Percentiles rank a stretch among this genome's conserved stretches.
Evolutionary conservation across 2,888 invertebrate genomes (phyloP).

Genomic region (Sthenelais limicola): DNA sequence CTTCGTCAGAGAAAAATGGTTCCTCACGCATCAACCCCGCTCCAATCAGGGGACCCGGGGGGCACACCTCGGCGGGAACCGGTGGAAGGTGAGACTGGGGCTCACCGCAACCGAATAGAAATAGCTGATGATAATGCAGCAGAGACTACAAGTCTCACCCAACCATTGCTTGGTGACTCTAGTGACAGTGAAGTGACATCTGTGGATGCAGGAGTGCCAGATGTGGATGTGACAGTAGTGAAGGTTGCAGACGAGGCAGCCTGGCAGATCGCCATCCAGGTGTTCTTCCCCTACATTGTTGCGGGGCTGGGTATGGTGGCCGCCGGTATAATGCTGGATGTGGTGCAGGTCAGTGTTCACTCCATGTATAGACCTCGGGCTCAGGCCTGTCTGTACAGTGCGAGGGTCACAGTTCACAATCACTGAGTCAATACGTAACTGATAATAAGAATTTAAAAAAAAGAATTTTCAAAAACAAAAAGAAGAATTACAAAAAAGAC

Average conservation of each 20-base stretch:
- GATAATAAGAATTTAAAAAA: too few relatives aligned
- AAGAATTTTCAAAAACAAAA: too few relatives aligned
- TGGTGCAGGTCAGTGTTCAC: constrained; percentile 87
- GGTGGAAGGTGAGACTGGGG: neutral
- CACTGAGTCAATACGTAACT: too few relatives aligned
- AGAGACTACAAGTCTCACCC: neutral
- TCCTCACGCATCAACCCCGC: neutral
- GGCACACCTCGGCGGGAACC: neutral
- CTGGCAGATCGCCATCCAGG: constrained; percentile 76
- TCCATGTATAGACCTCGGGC: too few relatives aligned
- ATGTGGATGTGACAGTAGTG: neutral
- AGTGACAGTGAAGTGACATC: neutral
- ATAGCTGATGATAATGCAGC: neutral
- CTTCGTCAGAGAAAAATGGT: neutral
- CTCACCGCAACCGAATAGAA: neutral
- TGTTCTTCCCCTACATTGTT: constrained; percentile 88
- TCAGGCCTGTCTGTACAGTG: too few relatives aligned
- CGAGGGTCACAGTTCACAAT: too few relatives aligned
- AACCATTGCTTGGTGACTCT: neutral
- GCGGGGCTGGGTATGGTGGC: constrained; percentile 93
- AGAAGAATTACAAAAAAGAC: too few relatives aligned
- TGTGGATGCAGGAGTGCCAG: neutral
- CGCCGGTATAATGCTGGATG: constrained; percentile 87
- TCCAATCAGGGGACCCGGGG: neutral
- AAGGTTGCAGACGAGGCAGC: constrained; percentile 34